Conservation (phyloP, 2,797 vertebrate genomes). For the Chloroceryle amazona region DNA sequence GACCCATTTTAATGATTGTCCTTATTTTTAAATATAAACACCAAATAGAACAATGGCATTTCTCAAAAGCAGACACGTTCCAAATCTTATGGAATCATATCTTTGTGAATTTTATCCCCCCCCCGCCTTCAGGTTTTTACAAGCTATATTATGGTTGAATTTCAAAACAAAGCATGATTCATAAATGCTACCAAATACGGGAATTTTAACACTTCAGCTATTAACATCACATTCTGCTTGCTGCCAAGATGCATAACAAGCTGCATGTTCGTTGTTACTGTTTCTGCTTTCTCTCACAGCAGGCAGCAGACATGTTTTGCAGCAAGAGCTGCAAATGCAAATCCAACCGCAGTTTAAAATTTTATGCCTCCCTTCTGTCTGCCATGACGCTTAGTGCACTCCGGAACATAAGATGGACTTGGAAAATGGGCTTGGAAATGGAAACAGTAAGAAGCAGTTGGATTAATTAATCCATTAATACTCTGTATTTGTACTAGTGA, state of each 20-base stretch:
- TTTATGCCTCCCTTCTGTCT: background rate
- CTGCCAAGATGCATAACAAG: background rate
- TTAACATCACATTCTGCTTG: background rate
- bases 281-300: background rate
- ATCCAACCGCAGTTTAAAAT: background rate
- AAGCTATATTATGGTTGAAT: background rate
- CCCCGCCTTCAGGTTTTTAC: background rate
- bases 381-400: background rate
- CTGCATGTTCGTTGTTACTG: background rate
- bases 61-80: background rate
- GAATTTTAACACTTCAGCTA: background rate
- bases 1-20: background rate
- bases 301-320: background rate
- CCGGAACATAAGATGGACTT: background rate
- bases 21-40: background rate
- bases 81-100: background rate
- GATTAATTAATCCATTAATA: constrained; percentile 1
- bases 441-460: background rate
- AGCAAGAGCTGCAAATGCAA: background rate
- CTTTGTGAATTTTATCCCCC: background rate
- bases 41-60: background rate
- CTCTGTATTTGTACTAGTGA: background rate
- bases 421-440: background rate
- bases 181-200: background rate
- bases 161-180: background rate